These are phyloP conservation scores for Campylorhamphus procurvoides DNA, from an alignment of 2,113 vertebrate genomes.

Conservation along the genomic window DNA sequence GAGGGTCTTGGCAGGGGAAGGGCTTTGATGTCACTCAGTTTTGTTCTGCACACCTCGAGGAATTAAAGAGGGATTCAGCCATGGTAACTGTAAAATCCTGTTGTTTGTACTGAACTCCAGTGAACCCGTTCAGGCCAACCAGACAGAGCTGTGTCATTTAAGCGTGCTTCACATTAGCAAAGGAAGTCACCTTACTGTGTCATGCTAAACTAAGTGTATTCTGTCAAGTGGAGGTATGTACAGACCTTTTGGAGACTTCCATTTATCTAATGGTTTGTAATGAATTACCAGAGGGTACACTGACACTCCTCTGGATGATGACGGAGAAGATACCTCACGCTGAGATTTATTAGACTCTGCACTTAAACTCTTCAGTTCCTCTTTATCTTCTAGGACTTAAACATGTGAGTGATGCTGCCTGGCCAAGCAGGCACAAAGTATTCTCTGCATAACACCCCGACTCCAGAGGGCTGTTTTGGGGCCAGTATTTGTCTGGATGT, in stretches of 20 bases:
- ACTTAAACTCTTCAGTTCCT: conserved; percentile 72
- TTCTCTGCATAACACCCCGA: conserved; percentile 72
- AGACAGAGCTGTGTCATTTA: conserved; percentile 67
- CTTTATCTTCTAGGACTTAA: conserved; percentile 76
- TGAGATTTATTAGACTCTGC: conserved; percentile 76
- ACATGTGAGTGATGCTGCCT: conserved; percentile 75
- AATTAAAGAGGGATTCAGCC: conserved; percentile 75
- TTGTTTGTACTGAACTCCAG: conserved; percentile 70
- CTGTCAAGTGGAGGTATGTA: conserved; percentile 71
- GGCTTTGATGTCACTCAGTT: conserved; percentile 75
- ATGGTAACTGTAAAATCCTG: conserved; percentile 66
- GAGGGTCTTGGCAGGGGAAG: conserved; percentile 75
- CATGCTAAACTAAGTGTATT: conserved; percentile 76
- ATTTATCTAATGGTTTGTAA: conserved; percentile 66
- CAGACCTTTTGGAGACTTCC: conserved; percentile 70
- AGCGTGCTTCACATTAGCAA: conserved; percentile 69
- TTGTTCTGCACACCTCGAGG: conserved; percentile 71
- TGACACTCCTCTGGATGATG: conserved; percentile 67
- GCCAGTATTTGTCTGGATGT: conserved; percentile 78
- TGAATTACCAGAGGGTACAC: conserved; percentile 70
- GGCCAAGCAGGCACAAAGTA: conserved; percentile 71
- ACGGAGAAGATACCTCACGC: conserved; percentile 72
- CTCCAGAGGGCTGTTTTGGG: conserved; percentile 73
- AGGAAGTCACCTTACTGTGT: conserved; percentile 72
- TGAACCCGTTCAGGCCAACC: conserved; percentile 68